Percentiles rank a stretch among this genome's conserved stretches.
Conservation (phyloP, 2,113 vertebrate genomes). For the Zosterops borbonicus region DNA sequence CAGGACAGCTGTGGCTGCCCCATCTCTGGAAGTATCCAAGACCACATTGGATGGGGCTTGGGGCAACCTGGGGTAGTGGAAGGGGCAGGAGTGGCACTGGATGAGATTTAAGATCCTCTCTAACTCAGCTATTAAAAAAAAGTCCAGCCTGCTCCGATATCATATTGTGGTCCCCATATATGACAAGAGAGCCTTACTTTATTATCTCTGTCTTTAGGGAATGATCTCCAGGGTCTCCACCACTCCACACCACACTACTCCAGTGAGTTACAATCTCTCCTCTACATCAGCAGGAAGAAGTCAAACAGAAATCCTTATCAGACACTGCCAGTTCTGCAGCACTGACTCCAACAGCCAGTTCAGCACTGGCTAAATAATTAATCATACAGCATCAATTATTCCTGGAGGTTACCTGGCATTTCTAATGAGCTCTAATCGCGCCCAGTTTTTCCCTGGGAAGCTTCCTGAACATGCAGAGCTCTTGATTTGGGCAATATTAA, state of each 20-base stretch:
- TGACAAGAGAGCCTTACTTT: background rate
- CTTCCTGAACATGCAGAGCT: background rate
- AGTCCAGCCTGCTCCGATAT: background rate
- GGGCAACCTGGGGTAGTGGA: background rate
- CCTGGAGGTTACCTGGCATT: background rate
- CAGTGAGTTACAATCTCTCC: background rate
- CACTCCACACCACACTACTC: background rate
- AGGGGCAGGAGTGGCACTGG: background rate
- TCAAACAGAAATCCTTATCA: background rate
- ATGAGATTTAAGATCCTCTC: background rate
- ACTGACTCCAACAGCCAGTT: background rate
- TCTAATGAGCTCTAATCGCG: background rate
- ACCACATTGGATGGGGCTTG: accelerated
- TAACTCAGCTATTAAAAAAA: background rate
- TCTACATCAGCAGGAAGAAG: background rate
- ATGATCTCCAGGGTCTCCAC: accelerated
- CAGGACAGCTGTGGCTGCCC: background rate
- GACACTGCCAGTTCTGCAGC: background rate
- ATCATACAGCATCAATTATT: background rate
- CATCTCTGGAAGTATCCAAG: background rate
- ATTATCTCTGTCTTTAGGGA: background rate
- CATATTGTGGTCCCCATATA: too few species aligned
- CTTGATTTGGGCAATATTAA: background rate
- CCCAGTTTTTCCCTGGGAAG: background rate
- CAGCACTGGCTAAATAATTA: background rate